Evolutionary conservation across 2,113 vertebrate genomes (phyloP).

Genomic region (Miniopterus natalensis): DNA sequence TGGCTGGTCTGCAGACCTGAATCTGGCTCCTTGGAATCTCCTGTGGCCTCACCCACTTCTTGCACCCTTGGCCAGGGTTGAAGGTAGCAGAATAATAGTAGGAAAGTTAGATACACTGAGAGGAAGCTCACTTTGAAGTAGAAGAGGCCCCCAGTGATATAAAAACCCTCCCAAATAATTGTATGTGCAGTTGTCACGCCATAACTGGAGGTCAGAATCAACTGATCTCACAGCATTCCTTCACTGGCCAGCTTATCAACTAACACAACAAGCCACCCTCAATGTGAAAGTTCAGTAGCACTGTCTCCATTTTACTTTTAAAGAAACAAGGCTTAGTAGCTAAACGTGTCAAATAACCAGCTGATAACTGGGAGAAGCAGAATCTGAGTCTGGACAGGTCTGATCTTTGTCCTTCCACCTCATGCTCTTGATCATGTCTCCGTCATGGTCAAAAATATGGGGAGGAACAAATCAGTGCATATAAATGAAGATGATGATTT

Average conservation of each 20-base stretch:
- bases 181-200: rapidly evolving
- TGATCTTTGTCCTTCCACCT: background rate
- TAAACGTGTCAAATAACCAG: background rate
- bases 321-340: background rate
- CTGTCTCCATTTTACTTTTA: background rate
- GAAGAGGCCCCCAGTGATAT: background rate
- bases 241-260: background rate
- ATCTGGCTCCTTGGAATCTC: background rate
- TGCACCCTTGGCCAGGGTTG: background rate
- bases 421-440: background rate
- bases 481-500: background rate
- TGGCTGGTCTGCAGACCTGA: background rate
- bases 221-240: background rate
- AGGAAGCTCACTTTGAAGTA: background rate
- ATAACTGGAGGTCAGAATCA: background rate
- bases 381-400: background rate
- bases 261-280: background rate
- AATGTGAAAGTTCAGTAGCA: background rate
- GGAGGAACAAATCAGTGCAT: background rate
- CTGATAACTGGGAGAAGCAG: background rate
- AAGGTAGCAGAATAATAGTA: background rate
- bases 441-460: background rate
- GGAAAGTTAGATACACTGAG: background rate
- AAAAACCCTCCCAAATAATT: background rate
- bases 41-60: background rate